Conservation (phyloP, 2,113 vertebrate genomes). For the Peromyscus polionotus region DNA sequence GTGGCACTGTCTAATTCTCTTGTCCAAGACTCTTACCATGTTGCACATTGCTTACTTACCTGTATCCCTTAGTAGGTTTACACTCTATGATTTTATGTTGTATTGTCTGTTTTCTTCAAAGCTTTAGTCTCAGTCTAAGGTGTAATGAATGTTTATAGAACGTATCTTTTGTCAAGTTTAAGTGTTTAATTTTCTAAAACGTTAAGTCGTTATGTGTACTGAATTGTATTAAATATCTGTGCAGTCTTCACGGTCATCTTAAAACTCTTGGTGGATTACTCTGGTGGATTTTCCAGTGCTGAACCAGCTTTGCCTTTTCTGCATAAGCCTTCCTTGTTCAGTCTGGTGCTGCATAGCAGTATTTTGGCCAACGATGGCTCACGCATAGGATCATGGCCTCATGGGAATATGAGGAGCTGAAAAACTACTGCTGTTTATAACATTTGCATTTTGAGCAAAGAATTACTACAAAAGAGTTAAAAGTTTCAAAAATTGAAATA, state of each 20-base stretch:
- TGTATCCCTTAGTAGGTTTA: not conserved
- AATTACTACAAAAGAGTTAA: not conserved
- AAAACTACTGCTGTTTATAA: not conserved
- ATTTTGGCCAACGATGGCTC: not conserved
- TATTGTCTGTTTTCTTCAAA: not conserved
- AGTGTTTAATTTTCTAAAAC: conserved; percentile 3
- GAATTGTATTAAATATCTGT: conserved; percentile 31
- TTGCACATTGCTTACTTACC: not conserved
- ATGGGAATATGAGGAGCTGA: not conserved
- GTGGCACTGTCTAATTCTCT: not conserved
- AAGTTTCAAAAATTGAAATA: not conserved
- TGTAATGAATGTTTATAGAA: not conserved
- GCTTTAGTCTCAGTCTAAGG: not conserved
- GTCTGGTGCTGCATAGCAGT: not conserved
- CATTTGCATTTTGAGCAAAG: not conserved
- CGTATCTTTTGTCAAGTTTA: not conserved
- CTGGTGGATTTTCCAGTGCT: conserved; percentile 40
- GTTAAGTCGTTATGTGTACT: not conserved
- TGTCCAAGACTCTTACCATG: not conserved
- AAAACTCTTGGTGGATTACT: not conserved
- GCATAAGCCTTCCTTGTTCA: not conserved
- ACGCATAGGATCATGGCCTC: not conserved
- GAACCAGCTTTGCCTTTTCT: not conserved
- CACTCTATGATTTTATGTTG: not conserved
- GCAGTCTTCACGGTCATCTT: not conserved